These are phyloP conservation scores for Sarcophaga bullata DNA, from an alignment of 1,140 invertebrate genomes.

Conservation along the genomic window DNA sequence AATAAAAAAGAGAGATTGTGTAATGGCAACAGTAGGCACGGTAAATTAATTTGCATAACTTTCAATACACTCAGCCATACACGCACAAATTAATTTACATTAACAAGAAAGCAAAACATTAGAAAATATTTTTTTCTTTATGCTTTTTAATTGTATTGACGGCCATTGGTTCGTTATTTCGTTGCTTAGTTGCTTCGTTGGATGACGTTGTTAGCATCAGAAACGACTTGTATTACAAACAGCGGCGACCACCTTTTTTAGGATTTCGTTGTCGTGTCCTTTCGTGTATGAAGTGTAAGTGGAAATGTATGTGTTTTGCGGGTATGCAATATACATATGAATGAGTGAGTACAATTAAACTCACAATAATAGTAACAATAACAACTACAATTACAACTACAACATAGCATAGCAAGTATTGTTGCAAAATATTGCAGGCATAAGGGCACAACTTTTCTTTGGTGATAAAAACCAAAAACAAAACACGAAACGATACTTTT, in stretches of 20 bases:
- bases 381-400: no score
- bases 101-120: no score
- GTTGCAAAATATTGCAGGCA: slow-evolving; percentile 18
- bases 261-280: slow-evolving; percentile 33
- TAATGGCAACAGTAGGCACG: background rate
- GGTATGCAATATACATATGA: background rate
- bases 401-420: background rate
- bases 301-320: background rate
- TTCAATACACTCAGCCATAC: background rate
- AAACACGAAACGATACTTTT: background rate
- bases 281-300: slow-evolving; percentile 6
- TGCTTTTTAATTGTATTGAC: background rate
- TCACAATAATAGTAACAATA: no score
- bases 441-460: background rate
- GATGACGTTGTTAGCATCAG: background rate
- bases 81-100: no score
- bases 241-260: slow-evolving; percentile 33
- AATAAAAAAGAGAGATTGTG: background rate
- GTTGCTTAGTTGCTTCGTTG: no score
- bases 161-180: background rate
- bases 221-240: background rate
- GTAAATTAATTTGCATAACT: slow-evolving; percentile 30
- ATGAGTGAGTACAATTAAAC: background rate
- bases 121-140: background rate
- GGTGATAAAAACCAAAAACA: no score